Base-by-base conservation (phyloP, 2,797 vertebrate species). In the Diceros bicornis region DNA sequence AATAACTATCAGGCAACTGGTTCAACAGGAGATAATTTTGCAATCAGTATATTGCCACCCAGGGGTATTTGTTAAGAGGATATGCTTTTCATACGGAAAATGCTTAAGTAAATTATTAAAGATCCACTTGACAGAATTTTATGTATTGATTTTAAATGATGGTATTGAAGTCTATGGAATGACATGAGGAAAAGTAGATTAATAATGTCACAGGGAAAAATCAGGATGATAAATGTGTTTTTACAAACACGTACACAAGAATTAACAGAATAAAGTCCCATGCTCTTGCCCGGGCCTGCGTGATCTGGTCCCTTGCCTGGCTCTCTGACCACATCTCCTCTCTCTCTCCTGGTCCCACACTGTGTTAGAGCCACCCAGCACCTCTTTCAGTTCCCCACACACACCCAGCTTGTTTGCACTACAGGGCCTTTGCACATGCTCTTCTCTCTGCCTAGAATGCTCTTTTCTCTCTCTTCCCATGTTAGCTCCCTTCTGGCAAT, bases 81-180 rank as follows among this genome's bases (percentile, higher is more conserved):
- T 34, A 87, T 44, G 9, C 29, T 14, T 68, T 82, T 90, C n/a
- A 61, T 18, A 61, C 68, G 50, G 41, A 78, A 81, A 88, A 83
- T 44, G 32, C 25, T 55, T 52, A 66, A 91, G 41, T 77, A 72
- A 86, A 52, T 84, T 84, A 75, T 85, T 88, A 64, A 89, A 89
- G 44, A 34, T 68, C 57, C 37, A n/a, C 44, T 90, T 57, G 59
- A 52, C 66, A 27, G 82, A 81, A 81, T 64, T 88, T 72, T 75
- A 81, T 37, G n/a, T 77, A 81, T 59, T 75, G 44, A 52, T 79
- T 84, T 93, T 85, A 94, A 81, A 84, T 37, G 66, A 84, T 37
- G 9, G 11, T 64, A 88, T 74, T 74, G 64, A 88, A 91, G 66
- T 89, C 57, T 69, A 34, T 21, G 34, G 50, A 92, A 83, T 52